Percentiles rank a stretch among this genome's conserved stretches.
phyloP scores from a whole-genome alignment of 2,888 invertebrate genomes.

The Tortrix viridana region DNA sequence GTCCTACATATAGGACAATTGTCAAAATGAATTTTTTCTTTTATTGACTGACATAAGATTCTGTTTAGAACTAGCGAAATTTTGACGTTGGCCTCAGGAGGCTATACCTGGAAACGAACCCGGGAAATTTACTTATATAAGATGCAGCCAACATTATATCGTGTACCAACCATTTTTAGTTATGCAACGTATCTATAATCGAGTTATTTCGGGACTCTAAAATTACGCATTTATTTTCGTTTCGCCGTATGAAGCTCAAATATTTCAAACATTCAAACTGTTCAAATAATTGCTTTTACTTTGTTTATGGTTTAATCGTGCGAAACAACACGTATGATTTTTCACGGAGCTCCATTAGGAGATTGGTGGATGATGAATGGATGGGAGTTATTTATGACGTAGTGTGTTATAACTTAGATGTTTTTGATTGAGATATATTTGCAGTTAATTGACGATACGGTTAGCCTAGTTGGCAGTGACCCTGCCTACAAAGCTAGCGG shows the following conservation, averaged over 20 bases:
- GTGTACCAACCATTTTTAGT: neutral
- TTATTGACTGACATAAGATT: no score
- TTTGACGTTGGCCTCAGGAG: no score
- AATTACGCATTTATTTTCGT: neutral
- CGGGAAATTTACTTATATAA: no score
- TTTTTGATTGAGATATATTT: no score
- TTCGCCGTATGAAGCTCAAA: constrained; percentile 3
- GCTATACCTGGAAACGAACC: no score
- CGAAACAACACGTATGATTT: constrained; percentile 17
- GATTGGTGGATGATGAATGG: neutral
- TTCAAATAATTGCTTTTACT: constrained; percentile 10
- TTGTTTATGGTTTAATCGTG: constrained; percentile 30
- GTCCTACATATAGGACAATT: no score
- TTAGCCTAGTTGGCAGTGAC: no score
- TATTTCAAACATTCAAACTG: constrained; percentile 9
- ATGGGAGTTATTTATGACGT: neutral
- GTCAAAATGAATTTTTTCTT: no score
- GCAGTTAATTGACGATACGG: no score
- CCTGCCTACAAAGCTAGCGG: no score
- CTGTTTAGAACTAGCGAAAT: no score
- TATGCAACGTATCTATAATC: neutral
- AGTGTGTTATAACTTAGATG: neutral
- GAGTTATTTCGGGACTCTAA: constrained; percentile 2
- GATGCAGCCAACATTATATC: no score
- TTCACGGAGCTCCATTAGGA: constrained; percentile 1